Evolutionary conservation across 2,888 invertebrate genomes (phyloP), one percentile per base, ranked within the genome.

Genomic region (Chrysotoxum bicinctum): DNA sequence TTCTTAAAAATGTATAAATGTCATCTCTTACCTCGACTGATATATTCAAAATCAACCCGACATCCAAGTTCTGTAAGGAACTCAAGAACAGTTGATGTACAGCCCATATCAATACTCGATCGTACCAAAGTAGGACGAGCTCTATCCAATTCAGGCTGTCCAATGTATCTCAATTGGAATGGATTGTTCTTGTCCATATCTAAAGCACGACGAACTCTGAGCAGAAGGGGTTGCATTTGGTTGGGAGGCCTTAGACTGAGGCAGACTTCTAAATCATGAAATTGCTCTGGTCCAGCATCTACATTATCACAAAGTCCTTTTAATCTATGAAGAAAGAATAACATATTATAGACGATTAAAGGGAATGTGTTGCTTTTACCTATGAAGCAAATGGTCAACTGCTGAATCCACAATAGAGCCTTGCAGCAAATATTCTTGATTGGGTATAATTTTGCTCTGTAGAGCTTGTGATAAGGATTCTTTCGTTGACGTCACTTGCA

Each of bases 281-380:
- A 99, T 0, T 96, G 95, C 91, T 98, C 98, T 0, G 97, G 97
- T 3, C 96, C 97, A 68, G 95, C 95, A 89, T 98, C 97, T 1
- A 97, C 97, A 92, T 97, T 97, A 89, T 99, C 98, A 91, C 98
- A 98, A 7, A 98, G 93, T 1, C 98, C 98, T 88, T 98, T 94
- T 14, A 99, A 93, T 79, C 93, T 92, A 14, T 23, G 9, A 23
- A 9, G 43, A 19, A 45, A 35, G 14, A 23, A 50, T 4, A 10
- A 14, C 23, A 23, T 21, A 48, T 21, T 12, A 1, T 3, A 48
- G 8, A 19, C 0, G 10, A 5, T 21, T 8, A 12, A 45, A 12
- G 9, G 3, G 10, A 45, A 12, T 48, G 5, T 21, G 1, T 12
- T 21, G 7, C 2, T 45, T 16, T 54, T 70, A 91, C 86, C 98